phyloP scores from a whole-genome alignment of 2,797 vertebrate species.

The Poliocrania exsul region DNA sequence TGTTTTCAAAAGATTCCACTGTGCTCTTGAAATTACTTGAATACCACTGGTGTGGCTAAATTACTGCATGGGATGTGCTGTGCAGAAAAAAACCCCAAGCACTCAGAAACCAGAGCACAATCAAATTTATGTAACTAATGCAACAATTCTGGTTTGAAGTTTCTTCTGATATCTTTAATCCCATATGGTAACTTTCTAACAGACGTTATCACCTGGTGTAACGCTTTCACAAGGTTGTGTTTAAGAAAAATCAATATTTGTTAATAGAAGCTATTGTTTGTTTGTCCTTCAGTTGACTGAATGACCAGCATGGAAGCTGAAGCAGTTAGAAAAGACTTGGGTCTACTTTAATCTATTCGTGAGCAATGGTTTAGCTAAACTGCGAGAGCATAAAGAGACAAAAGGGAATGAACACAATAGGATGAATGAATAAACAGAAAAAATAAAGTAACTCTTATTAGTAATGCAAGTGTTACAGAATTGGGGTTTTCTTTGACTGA shows the following conservation, averaged over 20 bases:
- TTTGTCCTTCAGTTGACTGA: background rate
- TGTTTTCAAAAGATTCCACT: background rate
- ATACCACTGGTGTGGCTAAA: background rate
- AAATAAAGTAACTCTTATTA: background rate
- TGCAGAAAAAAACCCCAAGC: background rate
- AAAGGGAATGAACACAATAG: background rate
- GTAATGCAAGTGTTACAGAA: background rate
- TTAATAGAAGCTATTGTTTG: slow-evolving; percentile 27
- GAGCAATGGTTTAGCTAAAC: background rate
- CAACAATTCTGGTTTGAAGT: background rate
- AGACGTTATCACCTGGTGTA: background rate
- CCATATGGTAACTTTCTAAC: background rate
- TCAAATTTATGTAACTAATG: background rate
- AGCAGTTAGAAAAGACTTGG: background rate
- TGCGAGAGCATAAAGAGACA: background rate
- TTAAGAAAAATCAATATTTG: slow-evolving; percentile 10
- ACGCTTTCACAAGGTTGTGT: background rate
- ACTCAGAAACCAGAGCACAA: background rate
- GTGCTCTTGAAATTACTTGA: background rate
- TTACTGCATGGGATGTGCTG: background rate
- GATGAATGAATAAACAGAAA: background rate
- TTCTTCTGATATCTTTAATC: background rate
- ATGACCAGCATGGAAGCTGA: background rate
- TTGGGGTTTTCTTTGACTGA: background rate
- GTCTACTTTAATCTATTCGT: background rate